Percentiles rank a stretch among this genome's conserved stretches.
These are phyloP conservation scores for Dryobota labecula DNA, from an alignment of 2,888 invertebrate genomes.

Conservation along the genomic window DNA sequence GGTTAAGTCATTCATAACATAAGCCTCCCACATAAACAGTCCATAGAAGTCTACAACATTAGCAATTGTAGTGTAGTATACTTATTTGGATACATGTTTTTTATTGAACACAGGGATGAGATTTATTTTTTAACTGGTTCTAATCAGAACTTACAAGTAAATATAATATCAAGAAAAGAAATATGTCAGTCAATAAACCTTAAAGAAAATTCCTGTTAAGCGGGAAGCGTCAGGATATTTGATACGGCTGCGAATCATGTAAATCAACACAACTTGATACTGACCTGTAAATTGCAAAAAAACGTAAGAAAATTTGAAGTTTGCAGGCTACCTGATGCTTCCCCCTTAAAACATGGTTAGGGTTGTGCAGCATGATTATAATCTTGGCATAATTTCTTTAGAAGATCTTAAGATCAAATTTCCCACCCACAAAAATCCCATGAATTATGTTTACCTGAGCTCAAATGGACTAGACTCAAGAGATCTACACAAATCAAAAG, in stretches of 20 bases:
- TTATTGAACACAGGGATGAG: background rate
- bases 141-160: background rate
- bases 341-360: conserved; percentile 1
- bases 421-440: too few relatives aligned
- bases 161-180: background rate
- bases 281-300: too few relatives aligned
- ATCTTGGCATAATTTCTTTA: background rate
- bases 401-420: background rate
- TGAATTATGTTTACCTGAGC: background rate
- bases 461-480: background rate
- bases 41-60: conserved; percentile 4
- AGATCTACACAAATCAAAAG: background rate
- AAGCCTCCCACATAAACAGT: background rate
- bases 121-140: background rate
- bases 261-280: too few relatives aligned
- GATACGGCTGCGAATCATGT: too few relatives aligned
- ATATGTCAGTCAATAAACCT: background rate
- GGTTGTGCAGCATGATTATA: background rate
- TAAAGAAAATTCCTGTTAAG: conserved; percentile 2
- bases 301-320: too few relatives aligned
- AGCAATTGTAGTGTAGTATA: conserved; percentile 3
- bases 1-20: conserved; percentile 8
- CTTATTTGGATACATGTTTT: background rate
- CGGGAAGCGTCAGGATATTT: too few relatives aligned
- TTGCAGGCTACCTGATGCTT: too few relatives aligned